phyloP scores from a whole-genome alignment of 2,113 vertebrate genomes.

The Pachyramphus minor region DNA sequence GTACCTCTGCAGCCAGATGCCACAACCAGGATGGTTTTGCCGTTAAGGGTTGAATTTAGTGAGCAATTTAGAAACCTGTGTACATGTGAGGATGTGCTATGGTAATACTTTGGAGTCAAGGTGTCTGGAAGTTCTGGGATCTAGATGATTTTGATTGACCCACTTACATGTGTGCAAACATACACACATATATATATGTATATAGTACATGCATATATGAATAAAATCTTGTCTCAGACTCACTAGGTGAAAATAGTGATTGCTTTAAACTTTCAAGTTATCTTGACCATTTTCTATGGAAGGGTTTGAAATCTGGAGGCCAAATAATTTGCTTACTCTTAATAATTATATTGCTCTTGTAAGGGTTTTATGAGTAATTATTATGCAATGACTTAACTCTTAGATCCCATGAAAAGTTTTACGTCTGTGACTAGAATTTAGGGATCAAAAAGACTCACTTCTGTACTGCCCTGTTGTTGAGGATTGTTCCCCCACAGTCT shows the following conservation, averaged over 20 bases:
- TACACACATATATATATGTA: accelerated
- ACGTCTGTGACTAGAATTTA: background rate
- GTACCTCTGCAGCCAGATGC: background rate
- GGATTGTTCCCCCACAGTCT: background rate
- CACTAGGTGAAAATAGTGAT: accelerated
- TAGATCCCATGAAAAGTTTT: background rate
- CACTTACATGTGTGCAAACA: background rate
- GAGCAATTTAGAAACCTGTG: background rate
- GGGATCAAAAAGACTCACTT: background rate
- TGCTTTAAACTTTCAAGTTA: background rate
- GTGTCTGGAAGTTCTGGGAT: background rate
- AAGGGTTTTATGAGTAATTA: background rate
- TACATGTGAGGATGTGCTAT: background rate
- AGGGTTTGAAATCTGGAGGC: background rate
- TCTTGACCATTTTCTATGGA: background rate
- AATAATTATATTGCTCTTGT: background rate
- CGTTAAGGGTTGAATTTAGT: background rate
- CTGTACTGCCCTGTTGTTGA: background rate
- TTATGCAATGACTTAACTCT: background rate
- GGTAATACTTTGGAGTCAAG: background rate
- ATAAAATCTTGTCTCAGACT: background rate
- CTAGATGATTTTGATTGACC: background rate
- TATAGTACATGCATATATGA: background rate
- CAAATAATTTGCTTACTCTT: background rate
- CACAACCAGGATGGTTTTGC: background rate